A percentile compares a stretch with the other conserved stretches of the same genome.
These are phyloP conservation scores for Crenichthys baileyi DNA, from an alignment of 2,797 vertebrate species.

Conservation along the genomic window DNA sequence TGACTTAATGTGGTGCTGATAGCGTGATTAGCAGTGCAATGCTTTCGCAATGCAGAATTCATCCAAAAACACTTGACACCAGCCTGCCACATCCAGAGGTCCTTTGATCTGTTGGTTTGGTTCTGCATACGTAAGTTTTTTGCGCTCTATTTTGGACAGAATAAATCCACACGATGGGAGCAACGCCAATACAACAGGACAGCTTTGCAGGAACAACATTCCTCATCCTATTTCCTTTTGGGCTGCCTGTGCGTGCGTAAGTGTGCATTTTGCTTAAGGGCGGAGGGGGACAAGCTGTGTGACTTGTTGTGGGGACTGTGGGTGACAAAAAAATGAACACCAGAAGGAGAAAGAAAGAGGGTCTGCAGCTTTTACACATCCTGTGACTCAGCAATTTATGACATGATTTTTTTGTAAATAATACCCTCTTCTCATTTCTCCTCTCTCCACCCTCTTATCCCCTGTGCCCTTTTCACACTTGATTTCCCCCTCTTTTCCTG, in stretches of 20 bases:
- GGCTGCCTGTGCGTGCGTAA: constrained; percentile 17
- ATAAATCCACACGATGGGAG: constrained; percentile 46
- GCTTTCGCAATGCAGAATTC: constrained; percentile 8
- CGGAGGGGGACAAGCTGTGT: constrained; percentile 51
- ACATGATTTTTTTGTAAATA: constrained; percentile 70
- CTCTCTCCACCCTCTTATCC: constrained; percentile 48
- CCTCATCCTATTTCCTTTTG: constrained; percentile 39
- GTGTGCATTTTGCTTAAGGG: constrained; percentile 37
- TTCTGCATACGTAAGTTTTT: constrained; percentile 16
- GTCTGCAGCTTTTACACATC: constrained; percentile 55
- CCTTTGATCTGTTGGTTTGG: constrained; percentile 31
- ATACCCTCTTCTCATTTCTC: constrained; percentile 64
- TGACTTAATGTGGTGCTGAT: neutral
- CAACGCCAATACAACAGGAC: constrained; percentile 15
- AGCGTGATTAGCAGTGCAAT: neutral
- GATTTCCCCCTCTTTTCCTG: constrained; percentile 22
- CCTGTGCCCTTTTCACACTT: constrained; percentile 50
- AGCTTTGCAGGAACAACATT: constrained; percentile 39
- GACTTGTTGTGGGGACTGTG: constrained; percentile 52
- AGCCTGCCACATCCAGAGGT: constrained; percentile 19
- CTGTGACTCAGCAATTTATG: constrained; percentile 74
- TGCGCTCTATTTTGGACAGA: constrained; percentile 32
- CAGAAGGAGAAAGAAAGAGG: constrained; percentile 51
- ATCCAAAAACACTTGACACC: constrained; percentile 22
- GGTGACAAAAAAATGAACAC: constrained; percentile 41